phyloP scores from a whole-genome alignment of 2,797 vertebrate species.

The Erpetoichthys calabaricus region DNA sequence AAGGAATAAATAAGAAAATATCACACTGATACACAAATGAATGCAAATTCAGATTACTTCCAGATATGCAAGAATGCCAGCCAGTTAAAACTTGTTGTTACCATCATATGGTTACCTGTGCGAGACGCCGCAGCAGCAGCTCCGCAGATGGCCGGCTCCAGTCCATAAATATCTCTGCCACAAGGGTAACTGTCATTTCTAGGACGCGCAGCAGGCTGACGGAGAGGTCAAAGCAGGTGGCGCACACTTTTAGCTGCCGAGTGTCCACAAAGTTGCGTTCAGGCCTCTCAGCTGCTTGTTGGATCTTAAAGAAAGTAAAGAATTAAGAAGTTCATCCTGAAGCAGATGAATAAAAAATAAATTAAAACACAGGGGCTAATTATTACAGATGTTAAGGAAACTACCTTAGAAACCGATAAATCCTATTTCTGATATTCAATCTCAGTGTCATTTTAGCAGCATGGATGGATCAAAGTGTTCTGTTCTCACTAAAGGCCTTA shows the following conservation, averaged over 20 bases:
- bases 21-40: not conserved
- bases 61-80: too few relatives aligned
- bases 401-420: too few relatives aligned
- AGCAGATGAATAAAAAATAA: not conserved
- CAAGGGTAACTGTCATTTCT: conserved; percentile 90
- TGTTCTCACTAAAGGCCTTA: too few relatives aligned
- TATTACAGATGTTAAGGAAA: too few relatives aligned
- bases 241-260: conserved; percentile 90
- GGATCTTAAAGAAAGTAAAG: conserved; percentile 55
- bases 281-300: conserved; percentile 89
- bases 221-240: conserved; percentile 96
- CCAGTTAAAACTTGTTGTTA: too few relatives aligned
- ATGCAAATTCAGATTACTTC: too few relatives aligned
- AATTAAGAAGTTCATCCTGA: not conserved
- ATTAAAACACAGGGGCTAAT: not conserved
- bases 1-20: not conserved
- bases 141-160: conserved; percentile 81
- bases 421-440: too few relatives aligned
- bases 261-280: conserved; percentile 96
- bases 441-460: too few relatives aligned
- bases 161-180: conserved; percentile 87
- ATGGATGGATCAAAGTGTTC: too few relatives aligned
- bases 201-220: conserved; percentile 89
- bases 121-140: conserved; percentile 79
- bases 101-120: conserved; percentile 56